Percentiles rank a stretch among this genome's conserved stretches.
Conservation (phyloP, 2,888 invertebrate genomes). For the Serrognathus titanus region DNA sequence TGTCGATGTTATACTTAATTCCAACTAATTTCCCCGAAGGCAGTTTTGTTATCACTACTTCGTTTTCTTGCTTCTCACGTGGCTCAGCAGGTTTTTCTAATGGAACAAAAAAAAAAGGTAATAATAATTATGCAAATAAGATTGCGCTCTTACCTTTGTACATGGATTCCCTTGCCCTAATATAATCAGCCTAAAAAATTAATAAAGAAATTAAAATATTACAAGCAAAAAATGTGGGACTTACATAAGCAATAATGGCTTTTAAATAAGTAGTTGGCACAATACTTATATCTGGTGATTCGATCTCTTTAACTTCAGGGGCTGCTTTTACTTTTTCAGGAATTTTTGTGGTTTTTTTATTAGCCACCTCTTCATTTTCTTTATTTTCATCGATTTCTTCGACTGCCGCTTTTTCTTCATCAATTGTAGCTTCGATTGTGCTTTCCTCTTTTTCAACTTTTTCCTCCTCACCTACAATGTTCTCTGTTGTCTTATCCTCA, state of each 20-base stretch:
- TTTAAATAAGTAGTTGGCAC: conserved; percentile 23
- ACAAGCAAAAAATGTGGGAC: conserved; percentile 5
- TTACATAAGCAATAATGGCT: conserved; percentile 27
- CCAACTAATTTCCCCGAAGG: conserved; percentile 63
- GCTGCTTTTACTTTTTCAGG: conserved; percentile 4
- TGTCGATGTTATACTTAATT: conserved; percentile 61
- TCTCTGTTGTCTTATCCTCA: conserved; percentile 17
- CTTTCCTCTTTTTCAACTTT: conserved; percentile 24
- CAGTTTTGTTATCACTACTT: conserved; percentile 61
- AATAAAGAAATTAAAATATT: conserved; percentile 10
- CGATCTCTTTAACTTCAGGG: conserved; percentile 3
- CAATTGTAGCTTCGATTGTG: conserved; percentile 26
- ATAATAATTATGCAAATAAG: neutral
- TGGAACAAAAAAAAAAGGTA: conserved; percentile 5
- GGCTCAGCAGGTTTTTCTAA: conserved; percentile 31
- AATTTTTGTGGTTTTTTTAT: too few relatives aligned
- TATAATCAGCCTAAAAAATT: conserved; percentile 38
- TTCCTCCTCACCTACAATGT: conserved; percentile 4
- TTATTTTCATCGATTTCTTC: conserved; percentile 17
- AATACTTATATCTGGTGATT: conserved; percentile 22
- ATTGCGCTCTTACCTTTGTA: conserved; percentile 35
- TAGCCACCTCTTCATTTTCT: conserved; percentile 5
- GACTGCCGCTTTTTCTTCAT: conserved; percentile 34
- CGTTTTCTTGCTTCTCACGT: conserved; percentile 34
- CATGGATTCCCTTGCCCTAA: conserved; percentile 31